These are phyloP conservation scores for Agrochola circellaris DNA, from an alignment of 2,888 invertebrate species.

Conservation along the genomic window DNA sequence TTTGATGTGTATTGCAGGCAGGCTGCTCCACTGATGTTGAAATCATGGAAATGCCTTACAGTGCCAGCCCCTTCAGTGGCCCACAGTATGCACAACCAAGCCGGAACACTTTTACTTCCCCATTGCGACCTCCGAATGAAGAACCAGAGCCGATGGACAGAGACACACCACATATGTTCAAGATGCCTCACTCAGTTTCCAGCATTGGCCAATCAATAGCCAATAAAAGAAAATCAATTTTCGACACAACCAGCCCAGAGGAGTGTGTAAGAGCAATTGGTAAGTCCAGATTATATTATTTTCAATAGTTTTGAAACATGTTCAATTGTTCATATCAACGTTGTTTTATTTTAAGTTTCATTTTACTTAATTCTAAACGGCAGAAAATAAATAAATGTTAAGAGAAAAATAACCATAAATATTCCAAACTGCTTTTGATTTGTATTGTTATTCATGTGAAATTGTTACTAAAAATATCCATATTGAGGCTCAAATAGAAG, in stretches of 20 bases:
- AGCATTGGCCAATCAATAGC: constrained; percentile 70
- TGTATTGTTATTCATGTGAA: constrained; percentile 3
- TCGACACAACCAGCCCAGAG: constrained; percentile 68
- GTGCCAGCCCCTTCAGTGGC: constrained; percentile 59
- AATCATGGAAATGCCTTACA: constrained; percentile 68
- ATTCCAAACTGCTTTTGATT: constrained; percentile 1
- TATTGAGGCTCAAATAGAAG: constrained; percentile 6
- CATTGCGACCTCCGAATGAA: constrained; percentile 68
- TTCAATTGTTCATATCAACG: constrained; percentile 15
- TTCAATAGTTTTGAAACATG: constrained; percentile 12
- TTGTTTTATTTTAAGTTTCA: constrained; percentile 37
- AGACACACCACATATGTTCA: constrained; percentile 62
- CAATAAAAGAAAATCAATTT: constrained; percentile 80
- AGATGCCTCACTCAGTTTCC: constrained; percentile 71
- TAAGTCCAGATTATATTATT: constrained; percentile 61
- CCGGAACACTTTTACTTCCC: constrained; percentile 65
- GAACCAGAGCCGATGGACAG: constrained; percentile 69
- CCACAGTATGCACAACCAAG: constrained; percentile 52
- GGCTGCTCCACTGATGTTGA: constrained; percentile 68
- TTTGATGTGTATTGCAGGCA: constrained; percentile 65
- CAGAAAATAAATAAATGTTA: constrained; percentile 1
- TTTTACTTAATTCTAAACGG: background rate
- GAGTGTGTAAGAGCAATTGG: constrained; percentile 62
- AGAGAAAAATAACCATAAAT: background rate
- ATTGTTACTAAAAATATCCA: constrained; percentile 6